Conservation (phyloP, 2,113 vertebrate genomes). For the Cisticola juncidis region DNA sequence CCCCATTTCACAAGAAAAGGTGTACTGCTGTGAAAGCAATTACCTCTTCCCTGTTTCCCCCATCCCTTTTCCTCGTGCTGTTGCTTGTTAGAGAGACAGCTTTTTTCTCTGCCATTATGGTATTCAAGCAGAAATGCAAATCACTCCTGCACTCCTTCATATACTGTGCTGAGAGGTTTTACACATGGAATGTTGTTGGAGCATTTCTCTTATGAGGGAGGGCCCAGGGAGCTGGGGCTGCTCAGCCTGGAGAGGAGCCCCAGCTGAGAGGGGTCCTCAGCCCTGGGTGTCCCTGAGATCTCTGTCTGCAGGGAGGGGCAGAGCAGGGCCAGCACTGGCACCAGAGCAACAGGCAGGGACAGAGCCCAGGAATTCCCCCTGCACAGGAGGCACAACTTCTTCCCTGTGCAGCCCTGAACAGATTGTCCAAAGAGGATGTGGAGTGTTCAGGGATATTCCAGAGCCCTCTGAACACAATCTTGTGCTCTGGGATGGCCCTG, state of each 20-base stretch:
- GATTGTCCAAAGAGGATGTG: not conserved
- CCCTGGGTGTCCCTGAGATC: not conserved
- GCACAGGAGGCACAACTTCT: not conserved
- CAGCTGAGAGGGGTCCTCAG: not conserved
- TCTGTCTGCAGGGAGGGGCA: not conserved
- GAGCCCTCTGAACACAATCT: not conserved
- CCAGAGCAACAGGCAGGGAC: fast-evolving
- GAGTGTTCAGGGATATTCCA: not conserved
- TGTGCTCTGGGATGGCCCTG: not conserved
- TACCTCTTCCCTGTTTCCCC: not conserved
- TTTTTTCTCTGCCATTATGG: not conserved
- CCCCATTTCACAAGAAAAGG: not conserved
- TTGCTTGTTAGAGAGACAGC: not conserved
- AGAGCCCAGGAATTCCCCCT: not conserved
- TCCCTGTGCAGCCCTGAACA: not conserved
- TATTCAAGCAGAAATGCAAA: not conserved
- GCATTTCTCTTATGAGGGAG: not conserved
- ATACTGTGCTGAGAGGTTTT: not conserved
- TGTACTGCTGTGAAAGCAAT: not conserved
- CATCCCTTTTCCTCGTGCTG: not conserved
- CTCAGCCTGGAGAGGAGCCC: not conserved
- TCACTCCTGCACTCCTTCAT: not conserved
- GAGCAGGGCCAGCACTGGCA: not conserved
- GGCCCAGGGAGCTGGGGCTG: not conserved
- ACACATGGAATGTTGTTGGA: not conserved